Evolutionary conservation across 2,797 vertebrate genomes (phyloP), one percentile per base, ranked within the genome.

Genomic region (Acanthopagrus latus): DNA sequence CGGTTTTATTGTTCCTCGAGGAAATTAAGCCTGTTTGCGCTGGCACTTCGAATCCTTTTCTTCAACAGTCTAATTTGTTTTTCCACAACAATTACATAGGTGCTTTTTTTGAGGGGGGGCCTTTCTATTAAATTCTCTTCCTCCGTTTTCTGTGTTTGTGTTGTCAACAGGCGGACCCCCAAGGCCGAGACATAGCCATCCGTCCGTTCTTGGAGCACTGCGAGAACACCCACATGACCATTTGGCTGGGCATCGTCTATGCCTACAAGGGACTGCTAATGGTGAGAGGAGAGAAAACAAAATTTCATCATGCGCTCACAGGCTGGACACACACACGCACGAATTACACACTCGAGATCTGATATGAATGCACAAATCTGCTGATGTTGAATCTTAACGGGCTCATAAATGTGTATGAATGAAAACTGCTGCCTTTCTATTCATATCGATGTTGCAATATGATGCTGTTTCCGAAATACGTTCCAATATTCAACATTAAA

Each of bases 191-290:
- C 86, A 97, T 99, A 75, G 97, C 98, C 90, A 99, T 99, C 93
- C 97, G 97, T 84, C 98, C 98, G 0, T 97, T 99, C 89, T 86
- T 99, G 96, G 98, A 99, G 92, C 98, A 99, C 96, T 99, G 98
- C 77, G 98, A 99, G 92, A 99, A 99, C 95, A 98, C 97, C 74
- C 97, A 99, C 93, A 99, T 99, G 98, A 99, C 97, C 92, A 99
- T 99, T 95, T 99, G 98, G 98, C 97, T 99, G 74, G 98, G 98
- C 76, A 99, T 99, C 59, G 98, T 99, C 86, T 99, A 99, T 29
- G 98, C 98, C 86, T 99, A 99, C 91, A 99, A 99, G 95, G 98
- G 98, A 65, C 96, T 99, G 86, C 97, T 99, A 72, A 99, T 99
- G 98, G 98, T 99, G 95, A 95, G 97, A 93, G 72, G 79, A 80